These are phyloP conservation scores for Limnephilus marmoratus DNA, from an alignment of 2,888 invertebrate species.

Conservation along the genomic window DNA sequence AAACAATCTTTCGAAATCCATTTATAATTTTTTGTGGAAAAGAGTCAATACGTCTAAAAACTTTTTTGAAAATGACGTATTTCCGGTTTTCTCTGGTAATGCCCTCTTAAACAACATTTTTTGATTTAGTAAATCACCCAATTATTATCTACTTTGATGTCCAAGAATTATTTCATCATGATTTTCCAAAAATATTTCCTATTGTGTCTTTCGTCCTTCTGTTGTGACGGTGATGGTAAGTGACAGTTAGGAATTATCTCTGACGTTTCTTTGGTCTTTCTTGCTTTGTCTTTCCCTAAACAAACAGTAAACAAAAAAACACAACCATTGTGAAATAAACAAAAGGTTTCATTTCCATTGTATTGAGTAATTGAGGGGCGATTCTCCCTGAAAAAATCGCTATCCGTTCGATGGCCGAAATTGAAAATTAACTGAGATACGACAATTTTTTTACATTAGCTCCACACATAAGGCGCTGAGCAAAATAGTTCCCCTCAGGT, in stretches of 20 bases:
- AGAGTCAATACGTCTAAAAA: too few species aligned
- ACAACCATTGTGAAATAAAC: conserved; percentile 18
- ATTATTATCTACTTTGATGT: neutral
- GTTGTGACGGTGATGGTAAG: conserved; percentile 4
- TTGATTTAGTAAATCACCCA: neutral
- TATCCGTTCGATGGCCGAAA: neutral
- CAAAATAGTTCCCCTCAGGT: too few species aligned
- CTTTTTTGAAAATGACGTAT: too few species aligned
- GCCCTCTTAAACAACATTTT: neutral
- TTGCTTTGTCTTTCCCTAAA: neutral
- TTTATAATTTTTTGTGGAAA: too few species aligned
- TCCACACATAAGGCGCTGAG: too few species aligned
- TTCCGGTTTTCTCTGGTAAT: too few species aligned
- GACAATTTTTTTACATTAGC: too few species aligned
- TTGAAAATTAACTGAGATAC: neutral
- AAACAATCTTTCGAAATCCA: too few species aligned
- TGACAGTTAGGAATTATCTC: conserved; percentile 13
- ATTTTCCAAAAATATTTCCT: neutral
- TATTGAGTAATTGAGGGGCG: conserved; percentile 6
- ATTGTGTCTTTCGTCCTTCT: neutral
- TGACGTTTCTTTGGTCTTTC: conserved; percentile 1
- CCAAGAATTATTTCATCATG: neutral
- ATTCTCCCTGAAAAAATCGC: neutral
- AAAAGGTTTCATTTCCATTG: conserved; percentile 7
- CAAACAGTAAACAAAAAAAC: conserved; percentile 12